These are phyloP conservation scores for Alligator sinensis DNA, from an alignment of 2,113 vertebrate genomes.

Conservation along the genomic window DNA sequence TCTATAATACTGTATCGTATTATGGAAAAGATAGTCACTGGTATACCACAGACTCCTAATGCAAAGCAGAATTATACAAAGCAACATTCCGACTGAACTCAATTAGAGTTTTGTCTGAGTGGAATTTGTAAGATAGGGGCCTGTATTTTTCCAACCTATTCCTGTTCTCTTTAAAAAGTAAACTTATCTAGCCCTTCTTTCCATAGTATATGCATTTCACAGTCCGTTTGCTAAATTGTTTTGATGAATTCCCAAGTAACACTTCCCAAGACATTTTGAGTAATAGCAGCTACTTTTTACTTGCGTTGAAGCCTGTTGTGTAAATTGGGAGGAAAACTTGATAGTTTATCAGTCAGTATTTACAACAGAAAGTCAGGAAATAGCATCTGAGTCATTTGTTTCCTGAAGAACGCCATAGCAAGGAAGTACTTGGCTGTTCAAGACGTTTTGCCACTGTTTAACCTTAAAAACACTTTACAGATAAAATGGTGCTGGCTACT, in stretches of 20 bases:
- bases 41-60: neutral
- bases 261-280: neutral
- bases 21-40: neutral
- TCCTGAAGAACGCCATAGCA: neutral
- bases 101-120: neutral
- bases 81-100: neutral
- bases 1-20: neutral
- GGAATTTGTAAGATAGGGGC: neutral
- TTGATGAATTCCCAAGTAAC: conserved; percentile 24
- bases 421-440: neutral
- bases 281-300: conserved; percentile 12
- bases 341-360: neutral
- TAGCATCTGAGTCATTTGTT: neutral
- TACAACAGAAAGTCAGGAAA: neutral
- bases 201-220: neutral
- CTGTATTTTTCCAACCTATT: neutral
- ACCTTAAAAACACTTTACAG: neutral
- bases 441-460: conserved; percentile 13
- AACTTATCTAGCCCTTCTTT: neutral
- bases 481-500: rapidly evolving
- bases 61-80: neutral
- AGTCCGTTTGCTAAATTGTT: neutral
- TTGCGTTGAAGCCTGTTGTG: conserved; percentile 34
- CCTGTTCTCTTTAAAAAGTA: neutral
- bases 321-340: neutral